Conservation (phyloP, 1,140 invertebrate species). For the Papilio dardanus region DNA sequence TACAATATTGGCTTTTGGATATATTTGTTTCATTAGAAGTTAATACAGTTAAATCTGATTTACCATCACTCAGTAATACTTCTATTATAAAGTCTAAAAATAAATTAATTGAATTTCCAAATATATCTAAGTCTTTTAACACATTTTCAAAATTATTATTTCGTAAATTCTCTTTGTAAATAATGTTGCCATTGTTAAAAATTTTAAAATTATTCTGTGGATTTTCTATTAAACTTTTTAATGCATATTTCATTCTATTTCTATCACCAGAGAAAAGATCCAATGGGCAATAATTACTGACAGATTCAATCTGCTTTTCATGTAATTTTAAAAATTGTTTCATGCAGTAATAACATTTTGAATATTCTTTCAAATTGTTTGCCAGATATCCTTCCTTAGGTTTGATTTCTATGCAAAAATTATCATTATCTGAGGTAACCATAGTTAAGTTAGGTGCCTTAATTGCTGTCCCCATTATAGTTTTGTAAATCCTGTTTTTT, state of each 20-base stretch:
- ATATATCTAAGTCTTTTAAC: slow-evolving; percentile 47
- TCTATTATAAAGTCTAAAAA: slow-evolving; percentile 68
- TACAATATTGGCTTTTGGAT: slow-evolving; percentile 49
- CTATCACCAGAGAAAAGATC: slow-evolving; percentile 87
- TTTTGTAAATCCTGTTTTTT: slow-evolving; percentile 61
- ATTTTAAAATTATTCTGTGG: slow-evolving; percentile 90
- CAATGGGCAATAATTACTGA: slow-evolving; percentile 88
- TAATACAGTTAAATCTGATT: slow-evolving; percentile 37
- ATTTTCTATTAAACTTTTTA: slow-evolving; percentile 83
- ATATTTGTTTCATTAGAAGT: slow-evolving; percentile 40
- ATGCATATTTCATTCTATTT: slow-evolving; percentile 84
- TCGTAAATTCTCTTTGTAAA: slow-evolving; percentile 82
- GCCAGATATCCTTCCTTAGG: slow-evolving; percentile 88
- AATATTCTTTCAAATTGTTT: slow-evolving; percentile 71
- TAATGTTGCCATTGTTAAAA: slow-evolving; percentile 84
- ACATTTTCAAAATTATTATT: slow-evolving; percentile 51
- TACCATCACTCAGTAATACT: slow-evolving; percentile 55
- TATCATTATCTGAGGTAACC: slow-evolving; percentile 50
- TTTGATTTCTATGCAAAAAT: slow-evolving; percentile 88
- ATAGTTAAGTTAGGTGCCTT: slow-evolving; percentile 71
- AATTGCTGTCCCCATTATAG: slow-evolving; percentile 62
- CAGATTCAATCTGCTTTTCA: slow-evolving; percentile 73
- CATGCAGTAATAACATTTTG: slow-evolving; percentile 87
- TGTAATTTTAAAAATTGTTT: slow-evolving; percentile 87
- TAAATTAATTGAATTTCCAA: slow-evolving; percentile 48